Evolutionary conservation across 1,140 invertebrate genomes (phyloP).

Genomic region (Maniola jurtina): DNA sequence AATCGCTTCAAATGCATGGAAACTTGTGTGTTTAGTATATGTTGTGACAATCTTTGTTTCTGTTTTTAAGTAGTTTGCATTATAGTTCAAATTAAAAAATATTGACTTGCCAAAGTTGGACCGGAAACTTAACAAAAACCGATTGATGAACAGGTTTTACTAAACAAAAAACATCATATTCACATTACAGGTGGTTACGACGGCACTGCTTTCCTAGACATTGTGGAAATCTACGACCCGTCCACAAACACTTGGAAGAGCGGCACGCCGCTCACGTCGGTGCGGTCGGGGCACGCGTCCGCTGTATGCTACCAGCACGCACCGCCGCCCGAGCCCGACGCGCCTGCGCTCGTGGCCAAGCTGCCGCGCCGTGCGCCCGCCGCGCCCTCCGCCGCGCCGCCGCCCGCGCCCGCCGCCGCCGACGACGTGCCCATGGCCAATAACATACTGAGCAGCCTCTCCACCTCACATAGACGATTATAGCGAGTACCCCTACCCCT

Average conservation of each 20-base stretch:
- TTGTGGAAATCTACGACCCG: conserved; percentile 93
- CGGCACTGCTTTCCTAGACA: conserved; percentile 88
- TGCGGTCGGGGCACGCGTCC: conserved; percentile 93
- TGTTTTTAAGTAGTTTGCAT: too few species aligned
- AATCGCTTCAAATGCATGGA: too few species aligned
- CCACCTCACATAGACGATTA: conserved; percentile 25
- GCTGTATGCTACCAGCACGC: conserved; percentile 89
- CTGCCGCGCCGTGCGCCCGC: conserved; percentile 20
- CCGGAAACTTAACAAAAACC: too few species aligned
- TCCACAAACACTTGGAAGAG: conserved; percentile 85
- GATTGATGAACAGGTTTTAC: too few species aligned
- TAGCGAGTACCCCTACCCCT: background rate
- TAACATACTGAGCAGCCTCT: conserved; percentile 49
- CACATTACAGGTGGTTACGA: conserved; percentile 88
- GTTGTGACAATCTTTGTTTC: too few species aligned
- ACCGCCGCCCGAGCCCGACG: conserved; percentile 69
- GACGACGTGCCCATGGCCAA: conserved; percentile 52
- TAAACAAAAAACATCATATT: conserved; percentile 2
- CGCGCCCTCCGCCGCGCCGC: conserved; percentile 13
- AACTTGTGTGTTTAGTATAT: too few species aligned
- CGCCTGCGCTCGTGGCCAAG: conserved; percentile 19
- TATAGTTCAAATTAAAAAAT: too few species aligned
- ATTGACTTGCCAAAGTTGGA: too few species aligned
- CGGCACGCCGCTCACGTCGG: conserved; percentile 89
- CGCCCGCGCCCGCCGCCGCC: conserved; percentile 2